Base-by-base conservation (phyloP, 2,888 invertebrate genomes). In the Embidobia sp. region DNA sequence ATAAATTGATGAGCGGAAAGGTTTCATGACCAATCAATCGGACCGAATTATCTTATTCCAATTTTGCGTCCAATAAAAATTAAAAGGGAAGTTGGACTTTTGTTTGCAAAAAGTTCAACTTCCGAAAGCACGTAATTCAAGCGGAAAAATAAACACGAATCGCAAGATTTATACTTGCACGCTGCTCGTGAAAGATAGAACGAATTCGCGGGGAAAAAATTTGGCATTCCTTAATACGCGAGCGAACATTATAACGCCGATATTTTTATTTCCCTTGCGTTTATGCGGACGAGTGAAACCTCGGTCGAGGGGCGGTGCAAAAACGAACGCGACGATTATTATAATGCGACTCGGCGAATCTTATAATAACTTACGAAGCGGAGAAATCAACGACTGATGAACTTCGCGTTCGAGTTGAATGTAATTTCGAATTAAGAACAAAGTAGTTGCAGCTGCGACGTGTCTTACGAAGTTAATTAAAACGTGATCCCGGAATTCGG, bases 391-490 rank as follows among this genome's bases (percentile, higher is more conserved):
- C 55, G 57, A 49, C 40, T 69, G 69, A 69, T 49, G 59, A 69
- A 69, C 59, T 69, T 69, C 27, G 40, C 57, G 15, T 53, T 66
- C 42, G 26, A 53, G 44, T 57, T 57, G 40, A 49, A 67, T 57
- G 57, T 57, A 57, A 67, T 57, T 67, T 67, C 31, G 49, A 57
- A 57, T 67, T 40, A 57, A 55, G 48, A 57, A 57, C 57, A 57
- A 55, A 67, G 57, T 67, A 57, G 48, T 48, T 57, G 40, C 57
- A 49, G 22, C 57, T 57, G 57, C 11, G 29, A 57, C 57, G 40
- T 49, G 57, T 57, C 19, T 53, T 57, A 57, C 44, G 57, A 48
- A 27, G 64, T 66, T 66, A 66, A 66, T 66, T 66, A 53, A 66
- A 44, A 49, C 53, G 26, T 53, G 64, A 66, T 66, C 40, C 13